Conservation (phyloP, 2,888 invertebrate species). For the Xestia c-nigrum region DNA sequence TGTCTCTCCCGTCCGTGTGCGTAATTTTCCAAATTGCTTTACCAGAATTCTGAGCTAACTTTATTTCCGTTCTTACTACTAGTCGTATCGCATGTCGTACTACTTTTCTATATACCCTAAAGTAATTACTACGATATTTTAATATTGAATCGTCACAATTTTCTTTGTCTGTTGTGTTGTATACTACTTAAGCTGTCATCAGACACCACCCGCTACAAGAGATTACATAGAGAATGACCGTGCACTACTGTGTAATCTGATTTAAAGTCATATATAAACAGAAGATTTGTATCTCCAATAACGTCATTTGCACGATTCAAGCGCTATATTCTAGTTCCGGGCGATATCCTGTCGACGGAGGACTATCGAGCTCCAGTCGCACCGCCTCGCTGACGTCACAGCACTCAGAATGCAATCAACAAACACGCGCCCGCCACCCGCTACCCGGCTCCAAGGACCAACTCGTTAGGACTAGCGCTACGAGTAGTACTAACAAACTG, state of each 20-base stretch:
- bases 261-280: neutral
- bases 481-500: conserved; percentile 11
- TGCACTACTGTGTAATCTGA: neutral
- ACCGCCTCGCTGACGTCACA: conserved; percentile 36
- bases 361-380: conserved; percentile 2
- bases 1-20: no score
- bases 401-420: conserved; percentile 50
- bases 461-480: conserved; percentile 7
- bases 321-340: neutral
- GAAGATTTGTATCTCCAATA: neutral
- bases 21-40: no score
- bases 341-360: neutral
- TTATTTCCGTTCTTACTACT: no score
- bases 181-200: neutral
- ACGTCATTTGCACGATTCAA: neutral
- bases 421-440: conserved; percentile 18
- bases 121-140: no score
- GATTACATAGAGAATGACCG: neutral
- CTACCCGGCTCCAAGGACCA: conserved; percentile 27
- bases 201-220: neutral
- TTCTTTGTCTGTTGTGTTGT: no score
- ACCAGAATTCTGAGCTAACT: no score
- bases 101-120: no score
- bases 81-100: no score
- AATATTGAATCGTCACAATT: no score